Evolutionary conservation across 2,113 vertebrate genomes (phyloP), one percentile per base, ranked within the genome.

Genomic region (Clarias magur): DNA sequence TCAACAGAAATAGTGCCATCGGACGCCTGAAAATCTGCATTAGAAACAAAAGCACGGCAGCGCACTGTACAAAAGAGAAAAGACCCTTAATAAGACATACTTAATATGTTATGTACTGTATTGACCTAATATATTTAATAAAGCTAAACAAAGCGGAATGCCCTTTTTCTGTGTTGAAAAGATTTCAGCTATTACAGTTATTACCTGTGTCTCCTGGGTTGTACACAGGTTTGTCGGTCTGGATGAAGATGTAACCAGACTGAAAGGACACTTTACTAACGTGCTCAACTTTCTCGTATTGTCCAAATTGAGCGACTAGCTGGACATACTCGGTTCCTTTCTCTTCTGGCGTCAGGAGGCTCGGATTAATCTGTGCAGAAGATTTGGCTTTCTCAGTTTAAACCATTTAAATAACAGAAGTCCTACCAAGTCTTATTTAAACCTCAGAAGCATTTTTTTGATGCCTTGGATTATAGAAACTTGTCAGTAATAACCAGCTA

Each of bases 191-290:
- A 11, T 30, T 70, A 70, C 12, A 48, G 48, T 25, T 38, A 87
- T 90, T 87, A 95, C 94, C 93, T 0, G 67, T 91, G 25, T 95
- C 93, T 88, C 95, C 94, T 0, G 94, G 94, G 57, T 95, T 95
- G 78, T 94, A 95, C 82, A 95, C 86, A 60, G 95, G 94, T 85
- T 95, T 95, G 91, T 95, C 94, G 0, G 94, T 95, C 92, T 95
- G 95, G 87, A 95, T 93, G 89, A 95, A 95, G 91, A 95, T 95
- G 91, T 94, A 94, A 12, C 95, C 95, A 0, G 93, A 89, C 38
- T 93, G 94, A 48, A 95, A 95, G 62, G 93, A 91, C 82, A 95
- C 93, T 90, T 92, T 88, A 56, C 95, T 1, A 0, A 72, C 0
- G 82, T 67, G 88, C 65, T 92, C 91, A 67, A 83, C 78, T 0